Base-by-base conservation (phyloP, 2,113 vertebrate species). In the Rousettus leschenaultii region DNA sequence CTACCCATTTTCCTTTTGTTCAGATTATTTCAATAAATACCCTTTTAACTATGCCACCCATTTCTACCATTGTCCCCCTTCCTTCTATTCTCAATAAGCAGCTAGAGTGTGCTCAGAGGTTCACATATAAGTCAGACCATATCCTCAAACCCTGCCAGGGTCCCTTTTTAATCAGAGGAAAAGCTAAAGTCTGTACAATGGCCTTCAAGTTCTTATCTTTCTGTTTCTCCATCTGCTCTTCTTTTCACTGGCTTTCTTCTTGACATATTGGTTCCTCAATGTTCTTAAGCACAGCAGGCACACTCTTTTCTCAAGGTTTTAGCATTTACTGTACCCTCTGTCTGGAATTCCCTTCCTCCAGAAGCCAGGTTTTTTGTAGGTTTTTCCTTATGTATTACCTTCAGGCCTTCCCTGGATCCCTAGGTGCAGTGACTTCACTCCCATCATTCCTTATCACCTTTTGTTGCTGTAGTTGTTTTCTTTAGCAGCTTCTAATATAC, bases 241-340 rank as follows among this genome's bases (percentile, higher is more conserved):
- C 30, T 45, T 11, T 61, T 87, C 2, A 10, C 28, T 82, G 4
- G 24, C 51, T 53, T 11, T 53, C 10, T 55, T 61, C 61, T 15
- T 1, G 7, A 35, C 59, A n/a, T 19, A 4, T 35, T 24, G 35
- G 33, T 43, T 8, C 21, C 35, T 33, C 33, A 1, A 0, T 6
- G 24, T 33, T 33, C 38, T 55, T 19, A 63, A 35, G 55, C 51
- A 0, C 22, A 24, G 75, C 4, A 9, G 40, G 70, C 43, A n/a
- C 7, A 3, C 68, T 63, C 11, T 66, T n/a, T 13, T 2, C 63
- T 18, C 73, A n/a, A 91, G 14, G 28, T 15, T 28, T 70, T 78
- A 68, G 35, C 35, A n/a, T 22, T 43, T 35, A 45, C 65, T 73
- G 14, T 73, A 53, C 21, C 57, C 22, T 68, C 75, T 35, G 77